phyloP scores from a whole-genome alignment of 2,113 vertebrate genomes.

The Elephas maximus region DNA sequence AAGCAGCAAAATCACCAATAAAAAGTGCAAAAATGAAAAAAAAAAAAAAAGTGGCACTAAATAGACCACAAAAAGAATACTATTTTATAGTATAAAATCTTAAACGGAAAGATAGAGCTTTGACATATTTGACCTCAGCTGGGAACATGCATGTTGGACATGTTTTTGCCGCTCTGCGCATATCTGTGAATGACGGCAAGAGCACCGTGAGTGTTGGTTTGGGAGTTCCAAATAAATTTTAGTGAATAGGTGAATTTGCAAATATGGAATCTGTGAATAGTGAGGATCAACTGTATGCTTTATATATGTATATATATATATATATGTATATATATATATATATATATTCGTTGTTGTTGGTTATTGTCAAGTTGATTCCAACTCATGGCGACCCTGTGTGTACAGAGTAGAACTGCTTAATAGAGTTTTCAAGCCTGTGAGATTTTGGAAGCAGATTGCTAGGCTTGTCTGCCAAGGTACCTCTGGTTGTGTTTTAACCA shows the following conservation, averaged over 20 bases:
- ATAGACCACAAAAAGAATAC: not conserved
- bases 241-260: not conserved
- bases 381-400: not conserved
- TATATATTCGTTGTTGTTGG: not conserved
- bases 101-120: not conserved
- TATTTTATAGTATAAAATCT: not conserved
- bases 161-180: not conserved
- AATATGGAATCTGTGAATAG: not conserved
- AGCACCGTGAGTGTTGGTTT: not conserved
- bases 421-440: not conserved
- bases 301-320: not conserved
- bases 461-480: not conserved
- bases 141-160: not conserved
- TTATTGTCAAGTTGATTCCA: not conserved
- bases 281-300: not conserved
- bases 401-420: not conserved
- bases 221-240: not conserved
- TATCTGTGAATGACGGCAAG: not conserved
- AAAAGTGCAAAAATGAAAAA: not conserved
- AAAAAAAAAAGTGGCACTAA: not conserved
- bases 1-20: not conserved
- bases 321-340: not conserved
- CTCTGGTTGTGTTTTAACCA: not conserved
- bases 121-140: not conserved
- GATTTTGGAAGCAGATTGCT: not conserved